Percentiles rank a stretch among this genome's conserved stretches.
Evolutionary conservation across 2,888 invertebrate genomes (phyloP).

Genomic region (Teleogryllus oceanicus): DNA sequence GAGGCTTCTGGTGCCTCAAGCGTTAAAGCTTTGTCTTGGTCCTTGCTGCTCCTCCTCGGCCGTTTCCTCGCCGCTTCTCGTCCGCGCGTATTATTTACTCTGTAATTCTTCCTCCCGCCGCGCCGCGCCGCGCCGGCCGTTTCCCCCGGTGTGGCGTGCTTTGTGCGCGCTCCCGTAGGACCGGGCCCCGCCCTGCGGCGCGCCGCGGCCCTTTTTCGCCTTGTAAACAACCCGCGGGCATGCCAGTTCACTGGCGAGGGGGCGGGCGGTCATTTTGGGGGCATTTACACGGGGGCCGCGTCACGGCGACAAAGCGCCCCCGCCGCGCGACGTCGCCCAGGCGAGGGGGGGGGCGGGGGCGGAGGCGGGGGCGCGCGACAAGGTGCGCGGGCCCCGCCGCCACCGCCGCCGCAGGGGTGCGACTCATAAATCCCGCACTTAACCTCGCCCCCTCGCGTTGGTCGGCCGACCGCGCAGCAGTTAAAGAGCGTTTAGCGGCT

Average conservation of each 20-base stretch:
- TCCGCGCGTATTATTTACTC: not conserved
- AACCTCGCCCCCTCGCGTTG: not conserved
- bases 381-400: not conserved
- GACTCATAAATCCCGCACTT: constrained; percentile 18
- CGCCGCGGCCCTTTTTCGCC: not conserved
- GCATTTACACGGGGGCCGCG: constrained; percentile 3
- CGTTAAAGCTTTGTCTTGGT: too few species aligned
- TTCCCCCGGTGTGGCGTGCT: not conserved
- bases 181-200: not conserved
- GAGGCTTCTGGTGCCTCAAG: too few species aligned
- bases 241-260: not conserved
- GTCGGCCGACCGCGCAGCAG: not conserved
- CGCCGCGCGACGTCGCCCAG: not conserved
- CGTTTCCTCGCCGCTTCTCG: not conserved
- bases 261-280: not conserved
- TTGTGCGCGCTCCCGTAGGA: not conserved
- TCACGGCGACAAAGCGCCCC: not conserved
- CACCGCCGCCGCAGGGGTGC: not conserved
- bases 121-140: not conserved
- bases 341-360: not conserved
- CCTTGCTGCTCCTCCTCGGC: not conserved
- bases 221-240: not conserved
- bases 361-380: not conserved
- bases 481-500: constrained; percentile 9
- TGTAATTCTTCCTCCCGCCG: not conserved